A percentile compares a stretch with the other conserved stretches of the same genome.
These are phyloP conservation scores for Apogon talboti DNA, from an alignment of 2,797 vertebrate genomes.

Conservation along the genomic window DNA sequence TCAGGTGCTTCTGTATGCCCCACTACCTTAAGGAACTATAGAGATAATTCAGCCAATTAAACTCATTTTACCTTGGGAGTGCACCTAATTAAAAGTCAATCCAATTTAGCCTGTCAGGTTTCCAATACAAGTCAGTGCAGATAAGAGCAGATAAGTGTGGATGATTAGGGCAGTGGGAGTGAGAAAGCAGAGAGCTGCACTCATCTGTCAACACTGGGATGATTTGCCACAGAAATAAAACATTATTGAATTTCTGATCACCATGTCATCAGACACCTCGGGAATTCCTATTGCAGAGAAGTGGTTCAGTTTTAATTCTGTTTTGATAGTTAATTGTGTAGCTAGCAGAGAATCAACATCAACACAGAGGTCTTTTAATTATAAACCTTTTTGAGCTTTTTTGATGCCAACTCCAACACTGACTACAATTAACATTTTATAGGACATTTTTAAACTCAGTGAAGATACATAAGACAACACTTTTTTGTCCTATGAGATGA, in stretches of 20 bases:
- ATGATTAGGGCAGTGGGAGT: constrained; percentile 42
- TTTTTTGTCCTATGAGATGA: no score
- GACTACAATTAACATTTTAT: background rate
- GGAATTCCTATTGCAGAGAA: constrained; percentile 16
- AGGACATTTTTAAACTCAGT: background rate
- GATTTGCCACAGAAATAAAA: constrained; percentile 52
- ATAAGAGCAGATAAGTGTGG: constrained; percentile 57
- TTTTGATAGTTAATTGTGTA: constrained; percentile 24
- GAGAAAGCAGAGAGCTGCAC: constrained; percentile 50
- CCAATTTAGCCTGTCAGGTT: constrained; percentile 70
- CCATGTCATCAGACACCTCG: constrained; percentile 20
- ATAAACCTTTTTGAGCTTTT: background rate
- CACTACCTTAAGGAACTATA: constrained; percentile 29
- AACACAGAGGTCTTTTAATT: background rate
- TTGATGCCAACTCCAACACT: background rate
- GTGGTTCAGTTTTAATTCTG: constrained; percentile 24
- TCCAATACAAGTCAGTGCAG: constrained; percentile 53
- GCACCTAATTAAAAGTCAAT: constrained; percentile 79
- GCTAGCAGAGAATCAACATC: constrained; percentile 15
- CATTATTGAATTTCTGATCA: constrained; percentile 27
- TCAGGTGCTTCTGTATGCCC: constrained; percentile 23
- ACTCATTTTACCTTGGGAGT: constrained; percentile 68
- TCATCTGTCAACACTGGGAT: constrained; percentile 44
- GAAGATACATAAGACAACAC: no score
- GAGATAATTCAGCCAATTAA: constrained; percentile 74